Evolutionary conservation across 2,888 invertebrate species (phyloP).

Genomic region (Eupithecia subumbrata): DNA sequence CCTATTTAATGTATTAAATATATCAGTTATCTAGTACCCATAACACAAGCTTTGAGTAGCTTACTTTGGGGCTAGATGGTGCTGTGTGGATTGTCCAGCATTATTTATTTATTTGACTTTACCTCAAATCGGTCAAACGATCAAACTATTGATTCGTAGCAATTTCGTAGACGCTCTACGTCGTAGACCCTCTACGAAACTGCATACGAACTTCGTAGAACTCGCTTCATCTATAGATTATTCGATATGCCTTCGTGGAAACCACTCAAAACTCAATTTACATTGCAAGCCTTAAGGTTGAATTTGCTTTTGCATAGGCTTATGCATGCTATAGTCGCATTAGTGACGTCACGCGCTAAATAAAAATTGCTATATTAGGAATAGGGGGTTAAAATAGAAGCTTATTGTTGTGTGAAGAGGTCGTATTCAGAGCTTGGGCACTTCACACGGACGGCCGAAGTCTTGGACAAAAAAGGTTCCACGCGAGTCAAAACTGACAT

Average conservation of each 20-base stretch:
- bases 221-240: conserved; percentile 24
- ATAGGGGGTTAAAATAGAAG: conserved; percentile 18
- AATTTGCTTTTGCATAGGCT: conserved; percentile 30
- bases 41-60: no score
- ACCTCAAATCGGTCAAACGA: not conserved
- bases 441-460: not conserved
- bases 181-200: conserved; percentile 32
- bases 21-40: no score
- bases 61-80: no score
- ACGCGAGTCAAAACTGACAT: not conserved
- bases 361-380: conserved; percentile 40
- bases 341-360: conserved; percentile 43
- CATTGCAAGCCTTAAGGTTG: conserved; percentile 26
- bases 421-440: not conserved
- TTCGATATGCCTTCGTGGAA: conserved; percentile 22
- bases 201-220: conserved; percentile 30
- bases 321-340: conserved; percentile 45
- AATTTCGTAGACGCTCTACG: conserved; percentile 12
- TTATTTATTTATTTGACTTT: no score
- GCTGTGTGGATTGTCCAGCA: no score
- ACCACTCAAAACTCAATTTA: conserved; percentile 14
- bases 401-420: conserved; percentile 18
- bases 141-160: conserved; percentile 9
- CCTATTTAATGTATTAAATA: no score
- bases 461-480: not conserved